phyloP scores from a whole-genome alignment of 2,797 vertebrate species.

The Euthynnus affinis region DNA sequence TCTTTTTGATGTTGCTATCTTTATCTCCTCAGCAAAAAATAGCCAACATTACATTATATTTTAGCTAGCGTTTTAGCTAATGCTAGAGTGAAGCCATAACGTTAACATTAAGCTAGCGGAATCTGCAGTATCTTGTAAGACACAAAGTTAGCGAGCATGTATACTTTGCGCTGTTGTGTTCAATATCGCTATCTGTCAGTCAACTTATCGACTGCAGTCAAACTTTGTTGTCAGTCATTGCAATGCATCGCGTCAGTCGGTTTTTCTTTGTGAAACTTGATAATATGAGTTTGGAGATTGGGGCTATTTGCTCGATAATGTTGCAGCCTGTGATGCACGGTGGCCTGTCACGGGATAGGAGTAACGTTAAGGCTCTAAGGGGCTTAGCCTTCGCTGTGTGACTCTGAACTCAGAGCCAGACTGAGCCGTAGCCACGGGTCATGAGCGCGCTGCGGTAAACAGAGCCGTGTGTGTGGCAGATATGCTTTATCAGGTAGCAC shows the following conservation, averaged over 20 bases:
- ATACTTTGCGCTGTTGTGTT: neutral
- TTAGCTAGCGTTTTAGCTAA: neutral
- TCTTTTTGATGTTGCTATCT: neutral
- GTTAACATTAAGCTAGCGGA: no score
- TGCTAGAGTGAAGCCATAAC: neutral
- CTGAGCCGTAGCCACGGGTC: slow-evolving; percentile 70
- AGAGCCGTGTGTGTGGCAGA: slow-evolving; percentile 70
- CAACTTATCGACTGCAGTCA: neutral
- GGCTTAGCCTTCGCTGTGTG: slow-evolving; percentile 74
- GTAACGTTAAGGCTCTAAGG: slow-evolving; percentile 77
- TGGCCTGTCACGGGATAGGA: slow-evolving; percentile 76
- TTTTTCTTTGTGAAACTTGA: neutral
- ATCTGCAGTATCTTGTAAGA: neutral
- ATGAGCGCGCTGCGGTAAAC: slow-evolving; percentile 73
- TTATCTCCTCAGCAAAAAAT: neutral
- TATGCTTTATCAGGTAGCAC: slow-evolving; percentile 83
- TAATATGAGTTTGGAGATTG: neutral
- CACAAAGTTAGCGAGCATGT: neutral
- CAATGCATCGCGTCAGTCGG: neutral
- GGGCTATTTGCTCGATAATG: slow-evolving; percentile 8
- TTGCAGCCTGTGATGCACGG: slow-evolving; percentile 54
- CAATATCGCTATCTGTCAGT: neutral
- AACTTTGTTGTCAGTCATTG: neutral
- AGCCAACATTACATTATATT: neutral
- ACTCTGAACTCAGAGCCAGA: slow-evolving; percentile 66